A percentile compares a stretch with the other conserved stretches of the same genome.
These are phyloP conservation scores for Dicaeum eximium DNA, from an alignment of 2,113 vertebrate species.

Conservation along the genomic window DNA sequence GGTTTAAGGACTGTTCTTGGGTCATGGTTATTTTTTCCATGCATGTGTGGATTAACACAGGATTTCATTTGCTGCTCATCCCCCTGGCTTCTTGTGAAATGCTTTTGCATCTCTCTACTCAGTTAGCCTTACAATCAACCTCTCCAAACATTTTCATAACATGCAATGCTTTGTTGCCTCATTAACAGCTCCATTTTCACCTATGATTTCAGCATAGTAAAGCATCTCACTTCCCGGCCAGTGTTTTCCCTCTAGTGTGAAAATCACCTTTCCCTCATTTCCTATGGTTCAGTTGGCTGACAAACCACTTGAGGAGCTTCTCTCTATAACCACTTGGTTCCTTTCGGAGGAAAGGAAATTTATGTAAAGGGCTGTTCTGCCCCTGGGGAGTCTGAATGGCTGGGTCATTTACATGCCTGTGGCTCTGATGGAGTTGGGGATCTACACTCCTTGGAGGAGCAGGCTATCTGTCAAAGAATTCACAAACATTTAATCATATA, in stretches of 20 bases:
- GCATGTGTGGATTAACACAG: fast-evolving
- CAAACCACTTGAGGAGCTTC: neutral
- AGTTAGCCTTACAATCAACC: neutral
- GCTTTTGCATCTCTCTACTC: neutral
- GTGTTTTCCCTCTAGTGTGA: neutral
- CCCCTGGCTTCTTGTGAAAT: neutral
- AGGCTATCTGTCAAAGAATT: neutral
- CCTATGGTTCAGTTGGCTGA: neutral
- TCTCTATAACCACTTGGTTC: neutral
- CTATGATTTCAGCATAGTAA: neutral
- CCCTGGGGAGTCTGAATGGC: neutral
- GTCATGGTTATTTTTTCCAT: neutral
- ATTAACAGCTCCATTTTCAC: neutral
- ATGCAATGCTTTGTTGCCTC: neutral
- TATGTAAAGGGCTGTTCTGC: neutral
- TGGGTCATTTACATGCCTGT: neutral
- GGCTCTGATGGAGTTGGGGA: neutral
- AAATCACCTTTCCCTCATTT: neutral
- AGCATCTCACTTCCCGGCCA: neutral
- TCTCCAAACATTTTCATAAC: neutral
- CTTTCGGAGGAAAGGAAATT: neutral
- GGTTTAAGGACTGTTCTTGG: neutral
- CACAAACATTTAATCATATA: neutral
- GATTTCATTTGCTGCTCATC: neutral
- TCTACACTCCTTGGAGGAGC: neutral